These are phyloP conservation scores for Coregonus clupeaformis DNA, from an alignment of 2,113 vertebrate genomes.

Conservation along the genomic window DNA sequence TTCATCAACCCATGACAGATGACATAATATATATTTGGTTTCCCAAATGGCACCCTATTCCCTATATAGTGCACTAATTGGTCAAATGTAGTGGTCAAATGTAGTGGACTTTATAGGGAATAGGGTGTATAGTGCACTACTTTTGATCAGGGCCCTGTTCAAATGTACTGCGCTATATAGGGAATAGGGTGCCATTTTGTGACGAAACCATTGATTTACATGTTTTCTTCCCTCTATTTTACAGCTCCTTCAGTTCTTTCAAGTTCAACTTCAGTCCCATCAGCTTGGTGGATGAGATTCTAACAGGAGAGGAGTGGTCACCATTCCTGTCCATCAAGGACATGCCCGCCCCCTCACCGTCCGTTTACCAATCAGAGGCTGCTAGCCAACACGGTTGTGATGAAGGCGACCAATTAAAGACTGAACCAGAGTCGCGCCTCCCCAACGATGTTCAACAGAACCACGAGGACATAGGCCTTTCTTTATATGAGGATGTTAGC, in stretches of 20 bases:
- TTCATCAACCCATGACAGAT: too few relatives aligned
- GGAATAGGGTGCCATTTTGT: background rate
- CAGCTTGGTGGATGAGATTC: background rate
- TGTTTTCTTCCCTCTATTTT: background rate
- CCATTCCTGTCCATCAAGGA: background rate
- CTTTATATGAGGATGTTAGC: background rate
- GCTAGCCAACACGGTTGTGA: background rate
- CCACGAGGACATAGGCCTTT: background rate
- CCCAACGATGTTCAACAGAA: background rate
- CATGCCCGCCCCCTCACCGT: background rate
- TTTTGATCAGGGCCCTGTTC: background rate
- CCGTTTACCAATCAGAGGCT: background rate
- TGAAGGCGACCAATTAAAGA: background rate
- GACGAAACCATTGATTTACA: background rate
- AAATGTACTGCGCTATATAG: background rate
- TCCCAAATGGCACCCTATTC: background rate
- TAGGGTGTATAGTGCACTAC: too few relatives aligned
- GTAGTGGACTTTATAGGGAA: too few relatives aligned
- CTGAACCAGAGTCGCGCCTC: background rate
- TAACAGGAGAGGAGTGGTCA: constrained; percentile 1
- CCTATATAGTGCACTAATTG: too few relatives aligned
- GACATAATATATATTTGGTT: too few relatives aligned
- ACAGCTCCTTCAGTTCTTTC: background rate
- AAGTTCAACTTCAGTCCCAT: background rate
- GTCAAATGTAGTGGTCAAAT: too few relatives aligned